Conservation (phyloP, 2,113 vertebrate species). For the Junco hyemalis region DNA sequence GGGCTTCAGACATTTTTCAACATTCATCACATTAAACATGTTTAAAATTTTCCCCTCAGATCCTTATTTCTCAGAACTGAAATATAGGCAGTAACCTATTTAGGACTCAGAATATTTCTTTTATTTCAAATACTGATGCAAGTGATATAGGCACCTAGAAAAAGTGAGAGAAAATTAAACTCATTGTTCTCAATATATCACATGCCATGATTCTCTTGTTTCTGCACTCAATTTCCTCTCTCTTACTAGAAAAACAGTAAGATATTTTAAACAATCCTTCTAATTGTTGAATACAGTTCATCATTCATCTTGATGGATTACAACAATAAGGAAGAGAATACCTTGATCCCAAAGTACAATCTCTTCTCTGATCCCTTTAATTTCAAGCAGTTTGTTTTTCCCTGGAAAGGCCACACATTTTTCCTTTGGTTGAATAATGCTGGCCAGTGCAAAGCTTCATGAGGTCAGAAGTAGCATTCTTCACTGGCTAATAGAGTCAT, state of each 20-base stretch:
- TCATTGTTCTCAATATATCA: not conserved
- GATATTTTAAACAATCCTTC: not conserved
- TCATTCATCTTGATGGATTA: not conserved
- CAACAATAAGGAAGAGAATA: not conserved
- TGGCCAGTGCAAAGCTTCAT: not conserved
- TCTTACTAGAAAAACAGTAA: not conserved
- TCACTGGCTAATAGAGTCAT: not conserved
- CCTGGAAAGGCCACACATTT: not conserved
- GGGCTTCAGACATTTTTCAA: not conserved
- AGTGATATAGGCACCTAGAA: not conserved
- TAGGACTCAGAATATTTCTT: not conserved
- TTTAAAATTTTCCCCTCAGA: not conserved
- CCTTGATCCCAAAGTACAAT: not conserved
- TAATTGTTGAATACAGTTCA: not conserved
- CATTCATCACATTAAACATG: not conserved
- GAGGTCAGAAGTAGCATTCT: not conserved
- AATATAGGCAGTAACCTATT: not conserved
- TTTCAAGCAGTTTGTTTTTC: not conserved
- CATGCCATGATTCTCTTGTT: not conserved
- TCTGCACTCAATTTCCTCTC: not conserved
- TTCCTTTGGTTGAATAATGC: not conserved
- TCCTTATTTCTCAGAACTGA: not conserved
- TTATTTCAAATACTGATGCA: not conserved
- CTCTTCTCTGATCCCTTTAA: not conserved
- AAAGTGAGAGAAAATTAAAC: not conserved